Percentiles rank a stretch among this genome's conserved stretches.
These are phyloP conservation scores for Acrocephalus kingi DNA, from an alignment of 2,113 vertebrate genomes.

Conservation along the genomic window DNA sequence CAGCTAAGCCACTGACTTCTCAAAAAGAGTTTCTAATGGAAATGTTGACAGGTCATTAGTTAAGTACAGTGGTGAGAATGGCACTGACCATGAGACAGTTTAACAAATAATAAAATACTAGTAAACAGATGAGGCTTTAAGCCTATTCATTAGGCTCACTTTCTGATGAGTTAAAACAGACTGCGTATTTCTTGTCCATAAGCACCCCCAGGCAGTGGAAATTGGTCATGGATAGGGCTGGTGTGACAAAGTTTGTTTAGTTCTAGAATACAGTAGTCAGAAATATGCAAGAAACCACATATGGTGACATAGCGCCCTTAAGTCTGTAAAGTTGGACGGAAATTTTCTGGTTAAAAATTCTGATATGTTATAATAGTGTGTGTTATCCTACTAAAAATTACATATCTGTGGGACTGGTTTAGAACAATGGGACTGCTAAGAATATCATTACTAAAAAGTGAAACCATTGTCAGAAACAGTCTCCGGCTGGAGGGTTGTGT, in stretches of 20 bases:
- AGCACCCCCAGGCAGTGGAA: slow-evolving; percentile 21
- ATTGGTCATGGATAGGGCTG: slow-evolving; percentile 34
- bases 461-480: slow-evolving; percentile 60
- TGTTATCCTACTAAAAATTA: slow-evolving; percentile 67
- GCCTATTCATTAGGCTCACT: slow-evolving; percentile 56
- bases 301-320: slow-evolving; percentile 32
- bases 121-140: slow-evolving; percentile 55
- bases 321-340: slow-evolving; percentile 35
- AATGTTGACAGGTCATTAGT: neutral
- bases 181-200: slow-evolving; percentile 39
- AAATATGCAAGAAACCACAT: slow-evolving; percentile 52
- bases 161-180: slow-evolving; percentile 57
- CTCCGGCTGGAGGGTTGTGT: slow-evolving; percentile 64
- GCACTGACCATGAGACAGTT: neutral
- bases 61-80: neutral
- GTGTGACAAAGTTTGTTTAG: slow-evolving; percentile 62
- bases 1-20: neutral
- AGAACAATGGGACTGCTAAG: slow-evolving; percentile 57
- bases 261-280: slow-evolving; percentile 50
- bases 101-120: slow-evolving; percentile 48
- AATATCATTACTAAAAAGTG: slow-evolving; percentile 66
- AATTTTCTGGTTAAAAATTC: slow-evolving; percentile 67
- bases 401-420: slow-evolving; percentile 68
- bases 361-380: slow-evolving; percentile 23
- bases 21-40: neutral